phyloP scores from a whole-genome alignment of 2,888 invertebrate species.

The Dynastes grantii region DNA sequence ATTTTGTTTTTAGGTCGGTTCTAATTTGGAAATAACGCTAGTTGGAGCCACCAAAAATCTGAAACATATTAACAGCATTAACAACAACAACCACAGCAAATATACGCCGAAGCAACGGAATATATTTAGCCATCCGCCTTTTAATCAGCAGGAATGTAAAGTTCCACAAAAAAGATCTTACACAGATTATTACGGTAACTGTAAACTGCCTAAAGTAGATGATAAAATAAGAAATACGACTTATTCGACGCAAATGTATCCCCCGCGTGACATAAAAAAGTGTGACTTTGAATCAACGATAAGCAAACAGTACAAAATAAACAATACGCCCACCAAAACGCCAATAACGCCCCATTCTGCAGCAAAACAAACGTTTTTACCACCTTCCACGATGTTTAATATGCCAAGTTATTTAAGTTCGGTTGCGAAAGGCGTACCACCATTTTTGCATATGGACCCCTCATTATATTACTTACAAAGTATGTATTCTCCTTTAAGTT shows the following conservation, averaged over 20 bases:
- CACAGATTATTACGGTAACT: slow-evolving; percentile 74
- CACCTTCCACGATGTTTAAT: slow-evolving; percentile 51
- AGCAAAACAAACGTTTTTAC: slow-evolving; percentile 14
- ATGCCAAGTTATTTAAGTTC: slow-evolving; percentile 51
- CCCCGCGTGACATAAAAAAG: slow-evolving; percentile 39
- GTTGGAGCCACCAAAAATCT: slow-evolving; percentile 67
- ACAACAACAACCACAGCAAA: slow-evolving; percentile 5
- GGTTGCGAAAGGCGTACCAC: slow-evolving; percentile 64
- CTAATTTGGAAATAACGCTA: slow-evolving; percentile 82
- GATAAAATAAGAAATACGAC: slow-evolving; percentile 54
- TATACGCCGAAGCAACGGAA: slow-evolving; percentile 53
- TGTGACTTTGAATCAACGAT: slow-evolving; percentile 38
- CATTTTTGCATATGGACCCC: slow-evolving; percentile 66
- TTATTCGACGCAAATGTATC: slow-evolving; percentile 47
- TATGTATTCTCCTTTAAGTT: slow-evolving; percentile 66
- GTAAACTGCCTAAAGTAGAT: slow-evolving; percentile 69
- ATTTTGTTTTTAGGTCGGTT: slow-evolving; percentile 69
- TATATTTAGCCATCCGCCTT: slow-evolving; percentile 45
- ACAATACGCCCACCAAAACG: slow-evolving; percentile 43
- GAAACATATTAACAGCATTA: slow-evolving; percentile 54
- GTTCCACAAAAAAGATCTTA: slow-evolving; percentile 73
- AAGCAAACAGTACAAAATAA: slow-evolving; percentile 30
- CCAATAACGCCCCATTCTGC: neutral
- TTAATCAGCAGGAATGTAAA: slow-evolving; percentile 35
- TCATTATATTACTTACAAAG: slow-evolving; percentile 71